A percentile compares a stretch with the other conserved stretches of the same genome.
Evolutionary conservation across 23 tunicate species (phyloP).

Genomic region (Halocynthia roretzi): DNA sequence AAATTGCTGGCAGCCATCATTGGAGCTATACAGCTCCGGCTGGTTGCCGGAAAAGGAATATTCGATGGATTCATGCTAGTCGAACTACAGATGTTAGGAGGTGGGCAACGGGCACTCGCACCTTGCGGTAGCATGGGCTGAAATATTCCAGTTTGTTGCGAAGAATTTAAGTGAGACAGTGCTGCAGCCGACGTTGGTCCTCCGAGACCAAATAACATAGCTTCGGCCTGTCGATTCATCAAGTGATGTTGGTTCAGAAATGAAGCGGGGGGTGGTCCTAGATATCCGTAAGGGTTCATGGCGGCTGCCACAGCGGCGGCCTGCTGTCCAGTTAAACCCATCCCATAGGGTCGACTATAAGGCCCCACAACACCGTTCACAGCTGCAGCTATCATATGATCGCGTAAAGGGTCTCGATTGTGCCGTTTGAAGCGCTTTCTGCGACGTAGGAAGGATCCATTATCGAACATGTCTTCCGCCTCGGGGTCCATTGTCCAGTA

Average conservation of each 20-base stretch:
- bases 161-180: neutral
- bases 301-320: constrained; percentile 55
- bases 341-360: constrained; percentile 63
- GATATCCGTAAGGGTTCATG: constrained; percentile 52
- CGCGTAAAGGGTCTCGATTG: constrained; percentile 53
- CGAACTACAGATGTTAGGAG: neutral
- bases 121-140: neutral
- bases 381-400: constrained; percentile 40
- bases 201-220: constrained; percentile 19
- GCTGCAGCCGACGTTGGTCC: neutral
- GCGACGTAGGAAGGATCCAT: constrained; percentile 80
- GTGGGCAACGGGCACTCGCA: neutral
- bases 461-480: constrained; percentile 94
- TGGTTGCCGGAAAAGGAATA: neutral
- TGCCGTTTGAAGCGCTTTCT: constrained; percentile 77
- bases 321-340: constrained; percentile 31
- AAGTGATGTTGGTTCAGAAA: constrained; percentile 17
- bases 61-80: neutral
- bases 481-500: constrained; percentile 95
- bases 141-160: constrained; percentile 1
- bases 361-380: constrained; percentile 33
- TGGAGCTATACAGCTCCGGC: neutral
- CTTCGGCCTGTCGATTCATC: constrained; percentile 37
- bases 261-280: constrained; percentile 31
- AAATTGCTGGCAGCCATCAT: neutral